Conservation (phyloP, 2,888 invertebrate species). For the Brachypalpus laphriformis region DNA sequence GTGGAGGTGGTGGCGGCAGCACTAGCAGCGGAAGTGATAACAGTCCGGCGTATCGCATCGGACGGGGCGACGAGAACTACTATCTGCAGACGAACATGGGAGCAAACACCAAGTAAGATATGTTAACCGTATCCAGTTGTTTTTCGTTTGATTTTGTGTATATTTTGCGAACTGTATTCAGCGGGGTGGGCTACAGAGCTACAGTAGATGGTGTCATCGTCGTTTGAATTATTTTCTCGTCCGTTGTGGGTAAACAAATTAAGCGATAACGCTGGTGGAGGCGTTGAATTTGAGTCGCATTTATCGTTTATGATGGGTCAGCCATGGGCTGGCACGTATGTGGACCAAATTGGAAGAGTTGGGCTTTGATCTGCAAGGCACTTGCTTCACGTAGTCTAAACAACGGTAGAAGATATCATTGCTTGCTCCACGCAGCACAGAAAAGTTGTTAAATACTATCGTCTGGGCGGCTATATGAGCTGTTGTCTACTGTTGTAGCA, state of each 20-base stretch:
- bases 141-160: neutral
- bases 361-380: no score
- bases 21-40: conserved; percentile 76
- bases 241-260: conserved; percentile 21
- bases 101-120: conserved; percentile 78
- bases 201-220: neutral
- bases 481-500: no score
- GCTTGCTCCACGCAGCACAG: no score
- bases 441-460: no score
- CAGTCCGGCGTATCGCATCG: conserved; percentile 79
- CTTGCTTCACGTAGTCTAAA: no score
- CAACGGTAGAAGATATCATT: no score
- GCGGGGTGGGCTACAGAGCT: no score
- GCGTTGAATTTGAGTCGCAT: neutral
- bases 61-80: conserved; percentile 78
- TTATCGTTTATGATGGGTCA: neutral
- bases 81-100: conserved; percentile 71
- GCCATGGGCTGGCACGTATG: no score
- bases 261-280: neutral
- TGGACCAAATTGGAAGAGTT: no score
- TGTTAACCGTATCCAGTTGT: neutral
- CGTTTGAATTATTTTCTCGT: neutral
- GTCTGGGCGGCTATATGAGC: no score
- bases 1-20: neutral
- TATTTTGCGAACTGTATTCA: neutral